These are phyloP conservation scores for Opisthocomus hoazin DNA, from an alignment of 2,113 vertebrate species.

Conservation along the genomic window DNA sequence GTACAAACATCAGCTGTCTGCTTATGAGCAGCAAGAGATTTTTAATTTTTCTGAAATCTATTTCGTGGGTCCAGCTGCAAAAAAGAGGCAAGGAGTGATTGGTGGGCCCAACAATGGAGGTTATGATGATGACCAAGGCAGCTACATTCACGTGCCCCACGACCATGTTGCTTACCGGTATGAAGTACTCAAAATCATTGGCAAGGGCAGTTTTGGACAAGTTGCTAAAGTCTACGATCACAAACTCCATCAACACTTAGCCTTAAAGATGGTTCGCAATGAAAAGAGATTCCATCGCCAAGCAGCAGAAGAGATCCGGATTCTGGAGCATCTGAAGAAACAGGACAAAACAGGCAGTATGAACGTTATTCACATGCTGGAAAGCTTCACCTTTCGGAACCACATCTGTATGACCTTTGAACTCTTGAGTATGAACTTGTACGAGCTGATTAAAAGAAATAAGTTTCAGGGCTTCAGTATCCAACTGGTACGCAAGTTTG, in stretches of 20 bases:
- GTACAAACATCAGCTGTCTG: slow-evolving; percentile 85
- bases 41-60: slow-evolving; percentile 86
- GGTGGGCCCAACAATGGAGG: slow-evolving; percentile 91
- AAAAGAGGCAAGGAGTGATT: slow-evolving; percentile 86
- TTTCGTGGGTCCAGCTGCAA: slow-evolving; percentile 93
- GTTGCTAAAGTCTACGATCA: slow-evolving; percentile 97
- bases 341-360: slow-evolving; percentile 93
- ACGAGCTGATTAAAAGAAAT: slow-evolving; percentile 98
- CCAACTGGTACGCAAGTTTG: slow-evolving; percentile 94
- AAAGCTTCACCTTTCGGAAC: slow-evolving; percentile 97
- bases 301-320: slow-evolving; percentile 95
- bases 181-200: slow-evolving; percentile 96
- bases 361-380: slow-evolving; percentile 97
- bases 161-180: slow-evolving; percentile 96
- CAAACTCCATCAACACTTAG: slow-evolving; percentile 91
- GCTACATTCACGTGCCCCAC: slow-evolving; percentile 91
- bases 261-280: slow-evolving; percentile 96
- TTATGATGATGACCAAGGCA: slow-evolving; percentile 93
- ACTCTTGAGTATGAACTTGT: slow-evolving; percentile 94
- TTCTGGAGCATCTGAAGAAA: slow-evolving; percentile 94
- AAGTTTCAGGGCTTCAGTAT: slow-evolving; percentile 98
- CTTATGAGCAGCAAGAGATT: slow-evolving; percentile 91
- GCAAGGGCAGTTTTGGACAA: slow-evolving; percentile 97
- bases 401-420: slow-evolving; percentile 99
- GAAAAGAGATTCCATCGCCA: slow-evolving; percentile 97